phyloP scores from a whole-genome alignment of 2,113 vertebrate genomes.

The Sminthopsis crassicaudata region DNA sequence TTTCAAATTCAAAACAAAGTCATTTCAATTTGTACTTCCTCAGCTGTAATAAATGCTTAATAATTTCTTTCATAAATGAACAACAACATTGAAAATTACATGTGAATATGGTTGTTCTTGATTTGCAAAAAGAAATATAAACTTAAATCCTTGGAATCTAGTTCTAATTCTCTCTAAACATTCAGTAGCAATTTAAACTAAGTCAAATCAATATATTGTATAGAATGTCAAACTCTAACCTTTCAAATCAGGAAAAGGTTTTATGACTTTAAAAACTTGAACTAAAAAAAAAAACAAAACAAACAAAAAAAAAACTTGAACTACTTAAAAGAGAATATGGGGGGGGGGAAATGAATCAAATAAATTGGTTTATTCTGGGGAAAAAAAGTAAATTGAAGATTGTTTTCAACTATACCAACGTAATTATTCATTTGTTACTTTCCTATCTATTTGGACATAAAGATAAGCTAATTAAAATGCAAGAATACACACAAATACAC shows the following conservation, averaged over 20 bases:
- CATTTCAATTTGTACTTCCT: neutral
- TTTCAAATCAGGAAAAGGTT: neutral
- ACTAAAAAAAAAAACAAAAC: conserved; percentile 52
- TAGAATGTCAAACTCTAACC: neutral
- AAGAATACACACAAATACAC: too few relatives aligned
- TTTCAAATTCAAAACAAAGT: neutral
- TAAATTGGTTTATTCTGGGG: neutral
- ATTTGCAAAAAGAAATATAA: conserved; percentile 37
- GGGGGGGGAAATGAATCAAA: conserved; percentile 19
- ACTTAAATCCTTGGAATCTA: neutral
- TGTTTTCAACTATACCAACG: too few relatives aligned
- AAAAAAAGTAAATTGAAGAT: neutral
- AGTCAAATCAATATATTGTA: conserved; percentile 30
- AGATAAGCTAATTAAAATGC: neutral
- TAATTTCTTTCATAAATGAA: neutral
- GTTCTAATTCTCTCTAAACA: conserved; percentile 34
- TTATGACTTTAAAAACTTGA: conserved; percentile 13
- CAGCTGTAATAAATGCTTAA: neutral
- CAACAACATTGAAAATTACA: neutral
- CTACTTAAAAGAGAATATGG: conserved; percentile 32
- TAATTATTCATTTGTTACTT: too few relatives aligned
- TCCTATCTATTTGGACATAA: too few relatives aligned
- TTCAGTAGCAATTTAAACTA: conserved; percentile 36
- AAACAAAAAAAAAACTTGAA: conserved; percentile 31
- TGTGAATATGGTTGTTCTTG: neutral